phyloP scores from a whole-genome alignment of 2,888 invertebrate species.

The Meganola albula region DNA sequence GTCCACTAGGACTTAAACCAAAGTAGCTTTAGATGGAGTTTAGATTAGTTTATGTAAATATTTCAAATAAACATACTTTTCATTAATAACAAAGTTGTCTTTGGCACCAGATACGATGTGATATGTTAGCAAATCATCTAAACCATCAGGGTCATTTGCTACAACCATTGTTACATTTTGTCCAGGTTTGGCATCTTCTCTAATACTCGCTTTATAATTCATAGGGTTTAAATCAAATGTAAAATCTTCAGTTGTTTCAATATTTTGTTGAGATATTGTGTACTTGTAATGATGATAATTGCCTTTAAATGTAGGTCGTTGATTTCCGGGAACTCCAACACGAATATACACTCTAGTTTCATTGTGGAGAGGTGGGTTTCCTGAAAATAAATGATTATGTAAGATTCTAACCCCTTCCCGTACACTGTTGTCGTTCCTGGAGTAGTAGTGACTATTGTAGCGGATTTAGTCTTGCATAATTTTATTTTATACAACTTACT shows the following conservation, averaged over 20 bases:
- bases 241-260: slow-evolving; percentile 55
- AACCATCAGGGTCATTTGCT: slow-evolving; percentile 88
- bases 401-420: too few relatives aligned
- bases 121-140: slow-evolving; percentile 82
- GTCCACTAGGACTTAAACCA: too few relatives aligned
- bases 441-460: too few relatives aligned
- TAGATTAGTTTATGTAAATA: too few relatives aligned
- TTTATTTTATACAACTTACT: too few relatives aligned
- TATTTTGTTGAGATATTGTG: slow-evolving; percentile 45
- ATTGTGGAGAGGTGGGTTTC: slow-evolving; percentile 80
- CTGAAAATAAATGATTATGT: slow-evolving; percentile 39
- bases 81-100: slow-evolving; percentile 87
- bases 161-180: slow-evolving; percentile 82
- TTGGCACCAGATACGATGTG: slow-evolving; percentile 84
- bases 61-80: slow-evolving; percentile 78
- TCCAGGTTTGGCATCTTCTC: slow-evolving; percentile 83
- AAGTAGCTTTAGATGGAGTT: too few relatives aligned
- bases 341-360: slow-evolving; percentile 82
- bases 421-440: too few relatives aligned
- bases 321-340: slow-evolving; percentile 89
- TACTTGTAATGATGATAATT: slow-evolving; percentile 80
- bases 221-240: slow-evolving; percentile 80
- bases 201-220: slow-evolving; percentile 83
- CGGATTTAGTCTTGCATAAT: too few relatives aligned
- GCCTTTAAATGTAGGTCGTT: slow-evolving; percentile 87